These are phyloP conservation scores for Tiliacea aurago DNA, from an alignment of 2,888 invertebrate genomes.

Conservation along the genomic window DNA sequence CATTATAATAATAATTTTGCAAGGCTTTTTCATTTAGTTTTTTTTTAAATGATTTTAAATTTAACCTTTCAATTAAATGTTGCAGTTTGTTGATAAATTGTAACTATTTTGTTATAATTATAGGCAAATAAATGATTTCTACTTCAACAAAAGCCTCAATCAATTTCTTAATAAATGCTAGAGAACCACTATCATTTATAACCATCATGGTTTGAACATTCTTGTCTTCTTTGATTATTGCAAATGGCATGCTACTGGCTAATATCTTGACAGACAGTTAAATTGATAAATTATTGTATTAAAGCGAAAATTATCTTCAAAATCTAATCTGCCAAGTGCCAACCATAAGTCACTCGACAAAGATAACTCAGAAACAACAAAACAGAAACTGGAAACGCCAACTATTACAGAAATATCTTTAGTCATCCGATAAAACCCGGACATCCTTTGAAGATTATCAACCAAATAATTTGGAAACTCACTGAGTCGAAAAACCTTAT, in stretches of 20 bases:
- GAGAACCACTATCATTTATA: background rate
- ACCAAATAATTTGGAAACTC: constrained; percentile 59
- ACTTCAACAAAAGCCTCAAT: too few relatives aligned
- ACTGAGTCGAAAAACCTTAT: constrained; percentile 60
- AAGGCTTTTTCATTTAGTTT: too few relatives aligned
- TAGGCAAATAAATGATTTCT: too few relatives aligned
- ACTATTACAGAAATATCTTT: constrained; percentile 41
- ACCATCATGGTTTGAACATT: background rate
- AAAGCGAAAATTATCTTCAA: constrained; percentile 5
- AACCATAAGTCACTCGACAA: constrained; percentile 5
- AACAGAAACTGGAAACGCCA: constrained; percentile 12
- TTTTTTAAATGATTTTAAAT: too few relatives aligned
- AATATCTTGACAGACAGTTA: background rate
- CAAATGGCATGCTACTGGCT: background rate
- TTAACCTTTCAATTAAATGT: too few relatives aligned
- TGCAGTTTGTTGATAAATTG: too few relatives aligned
- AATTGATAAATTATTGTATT: background rate
- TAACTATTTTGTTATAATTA: too few relatives aligned
- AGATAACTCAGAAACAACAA: constrained; percentile 5
- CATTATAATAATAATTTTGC: too few relatives aligned
- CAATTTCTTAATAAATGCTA: background rate
- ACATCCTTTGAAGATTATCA: constrained; percentile 59
- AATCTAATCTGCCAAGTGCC: constrained; percentile 1
- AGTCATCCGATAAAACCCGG: constrained; percentile 47
- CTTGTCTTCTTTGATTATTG: background rate